Percentiles rank a stretch among this genome's conserved stretches.
Evolutionary conservation across 2,888 invertebrate genomes (phyloP).

Genomic region (Drosophila vallismaia): DNA sequence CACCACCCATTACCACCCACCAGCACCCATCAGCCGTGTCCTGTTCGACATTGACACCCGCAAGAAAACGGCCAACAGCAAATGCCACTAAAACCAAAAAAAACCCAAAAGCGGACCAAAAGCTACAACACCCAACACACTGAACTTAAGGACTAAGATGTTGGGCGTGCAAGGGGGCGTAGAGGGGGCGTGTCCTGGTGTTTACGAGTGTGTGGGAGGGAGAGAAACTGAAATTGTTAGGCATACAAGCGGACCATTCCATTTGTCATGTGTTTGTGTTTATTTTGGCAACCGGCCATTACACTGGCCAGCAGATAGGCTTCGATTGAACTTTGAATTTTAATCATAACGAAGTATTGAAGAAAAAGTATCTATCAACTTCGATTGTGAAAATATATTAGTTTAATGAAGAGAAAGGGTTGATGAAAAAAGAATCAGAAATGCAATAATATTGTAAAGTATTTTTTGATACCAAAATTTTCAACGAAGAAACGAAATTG

Average conservation of each 20-base stretch:
- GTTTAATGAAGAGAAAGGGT: no score
- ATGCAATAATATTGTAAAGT: no score
- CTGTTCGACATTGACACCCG: conserved; percentile 59
- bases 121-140: conserved; percentile 38
- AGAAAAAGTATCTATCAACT: background rate
- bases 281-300: conserved; percentile 52
- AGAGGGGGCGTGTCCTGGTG: conserved; percentile 7
- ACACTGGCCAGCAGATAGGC: conserved; percentile 26
- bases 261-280: conserved; percentile 66
- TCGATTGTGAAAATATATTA: no score
- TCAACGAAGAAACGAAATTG: no score
- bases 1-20: background rate
- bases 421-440: no score
- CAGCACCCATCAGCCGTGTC: conserved; percentile 11
- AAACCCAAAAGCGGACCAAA: conserved; percentile 34
- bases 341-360: background rate
- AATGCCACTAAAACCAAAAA: conserved; percentile 48
- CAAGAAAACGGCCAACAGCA: conserved; percentile 42
- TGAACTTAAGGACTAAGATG: conserved; percentile 67
- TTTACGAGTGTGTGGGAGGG: conserved; percentile 8
- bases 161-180: conserved; percentile 26
- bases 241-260: conserved; percentile 51
- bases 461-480: no score
- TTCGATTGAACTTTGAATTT: background rate
- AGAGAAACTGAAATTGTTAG: conserved; percentile 35